These are phyloP conservation scores for Dascyllus trimaculatus DNA, from an alignment of 2,113 vertebrate species.

Conservation along the genomic window DNA sequence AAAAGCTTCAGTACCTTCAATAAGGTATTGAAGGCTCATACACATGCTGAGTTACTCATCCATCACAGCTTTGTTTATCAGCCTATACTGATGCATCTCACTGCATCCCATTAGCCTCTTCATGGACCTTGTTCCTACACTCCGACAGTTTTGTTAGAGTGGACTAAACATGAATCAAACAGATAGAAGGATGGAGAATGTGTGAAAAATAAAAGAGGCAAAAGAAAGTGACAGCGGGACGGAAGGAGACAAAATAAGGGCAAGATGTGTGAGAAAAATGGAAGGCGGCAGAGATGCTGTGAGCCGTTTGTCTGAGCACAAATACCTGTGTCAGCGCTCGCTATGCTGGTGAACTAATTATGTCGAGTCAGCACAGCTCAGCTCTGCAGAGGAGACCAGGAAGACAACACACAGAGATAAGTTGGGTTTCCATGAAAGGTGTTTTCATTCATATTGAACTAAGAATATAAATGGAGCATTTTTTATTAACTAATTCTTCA, in stretches of 20 bases:
- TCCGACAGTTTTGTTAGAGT: no score
- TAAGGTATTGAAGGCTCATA: no score
- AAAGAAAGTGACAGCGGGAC: not conserved
- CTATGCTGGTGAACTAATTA: slow-evolving; percentile 41
- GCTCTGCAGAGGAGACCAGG: slow-evolving; percentile 53
- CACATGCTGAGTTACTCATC: no score
- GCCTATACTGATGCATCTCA: no score
- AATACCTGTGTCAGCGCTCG: slow-evolving; percentile 74
- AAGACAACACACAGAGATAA: slow-evolving; percentile 27
- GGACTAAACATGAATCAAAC: no score
- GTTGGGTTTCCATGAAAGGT: slow-evolving; percentile 22
- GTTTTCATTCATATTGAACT: not conserved
- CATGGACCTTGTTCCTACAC: no score
- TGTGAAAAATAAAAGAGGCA: not conserved
- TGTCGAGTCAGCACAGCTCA: slow-evolving; percentile 71
- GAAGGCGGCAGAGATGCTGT: slow-evolving; percentile 11
- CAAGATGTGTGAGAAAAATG: not conserved
- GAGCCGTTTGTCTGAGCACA: slow-evolving; percentile 62
- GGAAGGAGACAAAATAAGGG: not conserved
- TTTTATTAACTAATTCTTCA: not conserved
- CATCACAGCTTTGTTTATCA: no score
- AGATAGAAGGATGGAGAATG: not conserved
- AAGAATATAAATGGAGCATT: not conserved
- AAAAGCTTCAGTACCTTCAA: no score
- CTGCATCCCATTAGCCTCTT: no score